Percentiles rank a stretch among this genome's conserved stretches.
phyloP scores from a whole-genome alignment of 2,113 vertebrate species.

The Drymodes brunneopygia region DNA sequence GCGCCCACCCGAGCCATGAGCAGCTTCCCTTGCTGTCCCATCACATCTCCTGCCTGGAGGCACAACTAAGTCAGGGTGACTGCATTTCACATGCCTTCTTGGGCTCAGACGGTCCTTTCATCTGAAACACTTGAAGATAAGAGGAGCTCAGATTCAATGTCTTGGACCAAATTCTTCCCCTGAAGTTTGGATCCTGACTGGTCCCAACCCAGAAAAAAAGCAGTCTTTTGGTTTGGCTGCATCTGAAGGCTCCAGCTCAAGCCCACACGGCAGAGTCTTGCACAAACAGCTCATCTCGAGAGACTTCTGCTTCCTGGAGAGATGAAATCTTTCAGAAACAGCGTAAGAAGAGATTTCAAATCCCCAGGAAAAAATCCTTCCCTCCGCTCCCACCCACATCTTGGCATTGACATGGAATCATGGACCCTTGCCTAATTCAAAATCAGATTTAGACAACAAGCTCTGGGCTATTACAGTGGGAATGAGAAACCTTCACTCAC shows the following conservation, averaged over 20 bases:
- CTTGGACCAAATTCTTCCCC: not conserved
- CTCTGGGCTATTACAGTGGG: not conserved
- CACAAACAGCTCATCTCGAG: constrained; percentile 18
- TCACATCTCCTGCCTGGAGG: not conserved
- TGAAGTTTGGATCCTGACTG: not conserved
- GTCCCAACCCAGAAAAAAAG: not conserved
- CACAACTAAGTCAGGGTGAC: not conserved
- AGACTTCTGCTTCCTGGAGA: constrained; percentile 44
- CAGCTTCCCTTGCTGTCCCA: not conserved
- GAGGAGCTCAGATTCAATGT: constrained; percentile 2
- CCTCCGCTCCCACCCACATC: not conserved
- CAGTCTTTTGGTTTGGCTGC: not conserved
- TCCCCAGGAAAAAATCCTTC: constrained; percentile 16
- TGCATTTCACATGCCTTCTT: not conserved
- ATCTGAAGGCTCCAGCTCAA: constrained; percentile 9
- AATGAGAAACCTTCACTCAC: not conserved
- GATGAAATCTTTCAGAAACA: constrained; percentile 54
- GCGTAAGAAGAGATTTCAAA: constrained; percentile 10
- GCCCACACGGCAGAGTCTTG: not conserved
- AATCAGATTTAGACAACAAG: constrained; percentile 28
- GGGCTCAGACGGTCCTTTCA: not conserved
- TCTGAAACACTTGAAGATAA: constrained; percentile 35
- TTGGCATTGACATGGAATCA: not conserved
- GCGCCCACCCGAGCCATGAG: fast-evolving
- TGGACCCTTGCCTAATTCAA: constrained; percentile 16